Base-by-base conservation (phyloP, 1,140 invertebrate species). In the Macrotrachela quadricornifera region DNA sequence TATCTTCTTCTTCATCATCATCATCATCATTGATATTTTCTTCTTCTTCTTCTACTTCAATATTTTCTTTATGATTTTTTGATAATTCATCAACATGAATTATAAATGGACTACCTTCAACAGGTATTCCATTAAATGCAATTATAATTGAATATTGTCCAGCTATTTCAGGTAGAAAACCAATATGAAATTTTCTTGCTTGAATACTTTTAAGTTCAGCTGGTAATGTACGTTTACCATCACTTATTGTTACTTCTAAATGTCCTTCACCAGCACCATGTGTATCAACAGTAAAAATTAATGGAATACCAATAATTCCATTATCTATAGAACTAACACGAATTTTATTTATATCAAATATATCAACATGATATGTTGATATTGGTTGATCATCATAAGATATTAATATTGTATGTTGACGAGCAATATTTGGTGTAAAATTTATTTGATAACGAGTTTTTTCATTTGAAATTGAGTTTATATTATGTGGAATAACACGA, bases 341-440 rank as follows among this genome's bases (percentile, higher is more conserved):
- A 4, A 30, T 30, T 30, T 30, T 30, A 30, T 30, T 30, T 2
- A 30, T 30, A 30, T 30, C 21, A 30, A 30, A 30, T 30, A 30
- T 9, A 30, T 30, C 21, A 30, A 30, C 21, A 30, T 30, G 21
- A 30, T 30, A 30, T 4, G 2, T 30, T 4, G 21, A 30, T 9
- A 30, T 30, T 30, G 21, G 14, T 6, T n/a, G 16, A 43, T 43
- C 41, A 21, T 41, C n/a, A 45, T 47, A 52, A 41, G 9, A 10
- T 18, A 41, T 36, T 18, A 15, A 63, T 36, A 79, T 70, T 21
- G 69, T 74, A 57, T 79, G 76, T n/a, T n/a, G 16, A 43, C 41
- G 16, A 16, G 14, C 16, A 11, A 30, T 8, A 4, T 4, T 4
- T 30, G 21, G 21, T 30, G 21, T 30, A 30, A 30, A 30, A 4